Evolutionary conservation across 2,797 vertebrate genomes (phyloP), one percentile per base, ranked within the genome.

Genomic region (Onychomys leucogaster): DNA sequence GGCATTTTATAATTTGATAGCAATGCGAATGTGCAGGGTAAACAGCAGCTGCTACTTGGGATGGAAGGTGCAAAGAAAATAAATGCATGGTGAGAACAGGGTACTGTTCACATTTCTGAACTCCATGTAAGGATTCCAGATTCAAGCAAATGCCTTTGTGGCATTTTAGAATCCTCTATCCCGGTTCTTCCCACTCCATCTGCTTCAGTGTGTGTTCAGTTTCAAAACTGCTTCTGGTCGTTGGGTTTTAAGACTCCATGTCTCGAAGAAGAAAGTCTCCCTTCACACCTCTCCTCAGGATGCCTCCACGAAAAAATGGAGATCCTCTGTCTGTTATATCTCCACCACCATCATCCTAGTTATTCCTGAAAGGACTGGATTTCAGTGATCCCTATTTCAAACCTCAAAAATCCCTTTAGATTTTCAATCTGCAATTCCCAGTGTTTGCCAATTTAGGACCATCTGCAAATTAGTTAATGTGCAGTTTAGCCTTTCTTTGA

Each of bases 401-500:
- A 96, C 84, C 52, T 95, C 95, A 95, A 90, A 93, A 96, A 97
- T 75, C 97, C 97, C 97, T 95, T 97, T 89, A 71, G 97, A 97
- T 97, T 95, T 96, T 98, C 95, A 97, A 98, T 98, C 97, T 96
- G 67, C 96, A 96, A 67, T 97, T 97, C 97, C 94, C 91, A 96
- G 94, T 96, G 97, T 98, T 97, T 96, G 94, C 91, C 96, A 97
- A 96, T 97, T 97, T 97, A 97, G 93, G 96, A 89, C 97, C 98
- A 97, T 97, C 96, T 98, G 98, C 97, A 98, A 97, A 98, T 98
- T 96, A 98, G 97, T 96, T 98, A 98, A 98, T 97, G 96, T 96
- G 96, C 97, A 96, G 97, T 97, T 98, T 98, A 98, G 97, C 97
- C 96, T 98, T 97, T 98, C 97, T 98, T 98, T 98, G 97, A 98